Conservation (phyloP, 2,113 vertebrate species). For the Lamprotornis superbus region DNA sequence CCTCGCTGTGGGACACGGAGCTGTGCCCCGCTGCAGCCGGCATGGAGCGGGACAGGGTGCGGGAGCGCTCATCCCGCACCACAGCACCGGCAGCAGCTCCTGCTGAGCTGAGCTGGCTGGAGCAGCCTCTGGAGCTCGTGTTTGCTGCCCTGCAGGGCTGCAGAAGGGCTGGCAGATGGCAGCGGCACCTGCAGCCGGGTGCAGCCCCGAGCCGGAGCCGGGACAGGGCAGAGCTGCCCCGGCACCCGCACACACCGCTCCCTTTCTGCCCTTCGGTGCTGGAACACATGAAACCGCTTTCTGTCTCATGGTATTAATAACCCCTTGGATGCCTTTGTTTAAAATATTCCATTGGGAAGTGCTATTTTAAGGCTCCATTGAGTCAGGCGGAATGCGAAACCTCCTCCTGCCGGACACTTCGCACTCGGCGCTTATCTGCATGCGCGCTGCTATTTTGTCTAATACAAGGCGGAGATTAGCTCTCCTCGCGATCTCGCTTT, state of each 20-base stretch:
- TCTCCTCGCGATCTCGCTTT: neutral
- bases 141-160: neutral
- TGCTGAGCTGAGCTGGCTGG: rapidly evolving
- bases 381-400: slow-evolving; percentile 29
- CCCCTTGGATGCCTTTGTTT: slow-evolving; percentile 47
- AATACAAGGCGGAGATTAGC: neutral
- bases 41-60: rapidly evolving
- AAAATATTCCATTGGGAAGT: slow-evolving; percentile 46
- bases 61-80: neutral
- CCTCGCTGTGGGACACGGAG: neutral
- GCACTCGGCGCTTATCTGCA: slow-evolving; percentile 31
- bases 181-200: rapidly evolving
- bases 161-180: neutral
- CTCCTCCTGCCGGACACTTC: slow-evolving; percentile 14
- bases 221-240: neutral
- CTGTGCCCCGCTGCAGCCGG: neutral
- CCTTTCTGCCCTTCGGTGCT: neutral
- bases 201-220: rapidly evolving
- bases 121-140: rapidly evolving
- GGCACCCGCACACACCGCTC: neutral
- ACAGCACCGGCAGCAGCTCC: neutral
- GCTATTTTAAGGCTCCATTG: slow-evolving; percentile 64
- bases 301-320: slow-evolving; percentile 35
- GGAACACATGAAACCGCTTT: neutral
- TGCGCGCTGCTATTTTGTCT: slow-evolving; percentile 51